Conservation (phyloP, 2,888 invertebrate genomes). For the Lithophane semibrunnea region DNA sequence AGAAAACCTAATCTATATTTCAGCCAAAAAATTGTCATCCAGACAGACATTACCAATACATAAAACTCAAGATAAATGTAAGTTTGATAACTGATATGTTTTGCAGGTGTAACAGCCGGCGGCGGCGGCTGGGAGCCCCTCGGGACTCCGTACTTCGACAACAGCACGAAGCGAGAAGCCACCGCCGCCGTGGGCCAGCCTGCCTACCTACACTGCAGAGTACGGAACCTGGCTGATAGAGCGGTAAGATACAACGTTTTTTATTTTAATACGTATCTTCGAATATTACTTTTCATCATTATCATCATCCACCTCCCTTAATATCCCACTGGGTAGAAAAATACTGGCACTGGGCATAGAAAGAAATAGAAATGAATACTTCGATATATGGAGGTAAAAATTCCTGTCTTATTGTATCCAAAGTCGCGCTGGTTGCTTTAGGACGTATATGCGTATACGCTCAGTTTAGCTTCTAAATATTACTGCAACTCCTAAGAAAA, state of each 20-base stretch:
- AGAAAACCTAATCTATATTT: constrained; percentile 4
- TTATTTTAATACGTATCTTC: too few relatives aligned
- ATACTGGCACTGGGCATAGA: neutral
- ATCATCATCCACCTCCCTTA: neutral
- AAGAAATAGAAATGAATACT: neutral
- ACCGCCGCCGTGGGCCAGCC: constrained; percentile 97
- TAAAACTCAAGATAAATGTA: constrained; percentile 16
- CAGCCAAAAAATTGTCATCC: neutral
- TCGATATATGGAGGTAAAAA: neutral
- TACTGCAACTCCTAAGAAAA: neutral
- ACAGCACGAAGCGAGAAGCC: constrained; percentile 95
- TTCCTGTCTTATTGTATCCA: too few relatives aligned
- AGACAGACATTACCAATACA: neutral
- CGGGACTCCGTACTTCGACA: constrained; percentile 97
- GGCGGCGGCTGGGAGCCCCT: constrained; percentile 93
- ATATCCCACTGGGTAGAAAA: neutral
- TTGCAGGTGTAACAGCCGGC: constrained; percentile 86
- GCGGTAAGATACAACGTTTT: constrained; percentile 92
- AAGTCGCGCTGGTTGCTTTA: neutral
- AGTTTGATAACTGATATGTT: constrained; percentile 19
- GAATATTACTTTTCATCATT: neutral
- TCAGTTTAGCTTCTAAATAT: neutral
- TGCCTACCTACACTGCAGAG: constrained; percentile 95
- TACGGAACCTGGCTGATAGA: constrained; percentile 96
- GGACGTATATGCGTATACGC: too few relatives aligned